Base-by-base conservation (phyloP, 2,888 invertebrate species). In the Cosmopolites sordidus region DNA sequence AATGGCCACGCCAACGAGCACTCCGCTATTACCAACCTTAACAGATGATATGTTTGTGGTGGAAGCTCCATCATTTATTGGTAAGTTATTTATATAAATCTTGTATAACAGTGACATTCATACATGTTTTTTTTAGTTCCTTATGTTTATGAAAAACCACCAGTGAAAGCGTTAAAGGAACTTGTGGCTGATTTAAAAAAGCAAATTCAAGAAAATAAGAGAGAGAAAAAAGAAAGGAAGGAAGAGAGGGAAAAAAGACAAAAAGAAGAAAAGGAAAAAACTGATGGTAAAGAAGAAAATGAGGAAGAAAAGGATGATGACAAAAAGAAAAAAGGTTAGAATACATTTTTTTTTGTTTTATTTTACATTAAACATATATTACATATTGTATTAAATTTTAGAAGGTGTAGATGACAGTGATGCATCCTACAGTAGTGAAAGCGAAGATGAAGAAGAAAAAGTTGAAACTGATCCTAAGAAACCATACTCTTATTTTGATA, bases 21-120 rank as follows among this genome's bases (percentile, higher is more conserved):
- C 72, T 1, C 81, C 82, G 29, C 83, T 91, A 58, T 72, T 93
- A 62, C 91, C 91, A 0, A 88, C 89, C 5, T 73, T 93, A 16
- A 92, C 92, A 15, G 92, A 93, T 70, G 92, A 93, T 65, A 92
- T 92, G 87, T 92, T 87, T 71, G 92, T 93, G 9, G 87, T 93
- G 8, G 92, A 93, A 73, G 92, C 92, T 18, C 92, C 93, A 4
- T 92, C 92, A 16, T 92, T 93, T 69, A 92, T 93, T 69, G 54
- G 54, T 58, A 44, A 57, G 44, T 40, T 17, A 42, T 37, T 9
- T 29, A 29, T 29, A n/a, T n/a, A n/a, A n/a, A n/a, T 29, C 29
- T 6, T 8, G 6, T 29, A 29, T 29, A 29, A 29, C 6, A 29
- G 29, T 29, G 29, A 29, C n/a, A n/a, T n/a, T n/a, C n/a, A n/a